phyloP scores from a whole-genome alignment of 92 coral and sea anemone genomes.

The Bergia puertoricense region DNA sequence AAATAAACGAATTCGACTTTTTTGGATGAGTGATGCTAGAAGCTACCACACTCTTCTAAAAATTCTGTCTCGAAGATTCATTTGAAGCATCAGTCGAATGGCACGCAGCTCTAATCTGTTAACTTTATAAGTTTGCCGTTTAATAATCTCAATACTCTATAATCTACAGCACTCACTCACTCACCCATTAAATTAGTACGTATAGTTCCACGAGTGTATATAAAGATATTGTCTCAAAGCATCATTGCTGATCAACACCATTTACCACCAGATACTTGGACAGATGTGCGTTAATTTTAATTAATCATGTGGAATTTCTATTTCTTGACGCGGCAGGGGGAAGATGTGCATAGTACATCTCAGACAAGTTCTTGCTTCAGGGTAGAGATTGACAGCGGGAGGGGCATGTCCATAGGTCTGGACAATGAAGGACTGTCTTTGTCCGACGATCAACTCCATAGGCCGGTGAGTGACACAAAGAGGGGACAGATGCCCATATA shows the following conservation, averaged over 20 bases:
- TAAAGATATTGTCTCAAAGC: neutral
- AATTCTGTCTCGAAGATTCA: too few species aligned
- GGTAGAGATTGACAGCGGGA: conserved; percentile 25
- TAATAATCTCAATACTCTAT: too few species aligned
- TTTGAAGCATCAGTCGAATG: too few species aligned
- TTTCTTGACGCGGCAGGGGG: neutral
- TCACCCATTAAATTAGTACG: too few species aligned
- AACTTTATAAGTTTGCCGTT: too few species aligned
- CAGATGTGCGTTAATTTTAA: neutral
- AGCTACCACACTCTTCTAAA: too few species aligned
- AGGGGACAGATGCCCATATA: too few species aligned
- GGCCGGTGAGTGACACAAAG: neutral
- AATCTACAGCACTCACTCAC: too few species aligned
- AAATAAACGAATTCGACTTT: too few species aligned
- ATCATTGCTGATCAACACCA: neutral
- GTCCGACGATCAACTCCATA: conserved; percentile 7
- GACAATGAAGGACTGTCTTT: conserved; percentile 27
- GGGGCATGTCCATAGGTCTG: conserved; percentile 29
- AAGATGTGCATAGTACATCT: conserved; percentile 17
- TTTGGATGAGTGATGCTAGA: too few species aligned
- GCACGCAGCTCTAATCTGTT: too few species aligned
- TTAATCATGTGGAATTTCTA: neutral
- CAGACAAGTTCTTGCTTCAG: neutral
- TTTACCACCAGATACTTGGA: neutral
- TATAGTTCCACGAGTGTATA: too few species aligned